phyloP scores from a whole-genome alignment of 2,113 vertebrate genomes.

The Pholis gunnellus region DNA sequence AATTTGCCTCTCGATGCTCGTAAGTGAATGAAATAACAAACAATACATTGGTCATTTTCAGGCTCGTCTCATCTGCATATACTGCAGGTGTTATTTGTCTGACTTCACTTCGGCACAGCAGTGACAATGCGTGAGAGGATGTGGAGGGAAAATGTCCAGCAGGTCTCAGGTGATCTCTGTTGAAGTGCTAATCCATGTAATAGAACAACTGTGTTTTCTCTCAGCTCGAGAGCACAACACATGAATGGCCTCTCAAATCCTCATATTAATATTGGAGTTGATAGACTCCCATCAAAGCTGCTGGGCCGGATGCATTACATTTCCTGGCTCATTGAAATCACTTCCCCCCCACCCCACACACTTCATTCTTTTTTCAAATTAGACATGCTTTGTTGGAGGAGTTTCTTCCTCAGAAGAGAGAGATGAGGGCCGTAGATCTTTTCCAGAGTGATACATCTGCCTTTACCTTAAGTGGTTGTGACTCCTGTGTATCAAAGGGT shows the following conservation, averaged over 20 bases:
- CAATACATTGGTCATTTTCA: constrained; percentile 35
- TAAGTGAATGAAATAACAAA: constrained; percentile 64
- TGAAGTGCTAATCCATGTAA: constrained; percentile 77
- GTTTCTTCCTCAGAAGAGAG: constrained; percentile 53
- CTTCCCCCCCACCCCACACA: background rate
- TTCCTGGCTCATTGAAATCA: constrained; percentile 83
- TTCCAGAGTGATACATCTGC: constrained; percentile 54
- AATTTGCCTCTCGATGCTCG: constrained; percentile 55
- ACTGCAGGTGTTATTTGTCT: constrained; percentile 59
- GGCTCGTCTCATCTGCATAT: constrained; percentile 50
- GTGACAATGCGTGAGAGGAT: constrained; percentile 41
- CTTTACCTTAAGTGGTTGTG: constrained; percentile 40
- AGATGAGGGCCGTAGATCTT: constrained; percentile 61
- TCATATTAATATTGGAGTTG: constrained; percentile 76
- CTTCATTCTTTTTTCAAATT: constrained; percentile 72
- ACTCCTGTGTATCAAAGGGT: too few species aligned
- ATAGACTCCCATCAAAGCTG: constrained; percentile 78
- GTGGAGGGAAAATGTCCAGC: constrained; percentile 42
- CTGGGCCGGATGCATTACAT: constrained; percentile 81
- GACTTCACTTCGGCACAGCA: constrained; percentile 49
- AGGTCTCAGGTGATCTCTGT: constrained; percentile 73
- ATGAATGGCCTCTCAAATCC: constrained; percentile 78
- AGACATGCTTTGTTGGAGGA: constrained; percentile 77
- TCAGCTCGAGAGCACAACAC: constrained; percentile 70
- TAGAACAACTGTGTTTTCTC: constrained; percentile 70